phyloP scores from a whole-genome alignment of 1,140 invertebrate species.

The Drosophila suzukii region DNA sequence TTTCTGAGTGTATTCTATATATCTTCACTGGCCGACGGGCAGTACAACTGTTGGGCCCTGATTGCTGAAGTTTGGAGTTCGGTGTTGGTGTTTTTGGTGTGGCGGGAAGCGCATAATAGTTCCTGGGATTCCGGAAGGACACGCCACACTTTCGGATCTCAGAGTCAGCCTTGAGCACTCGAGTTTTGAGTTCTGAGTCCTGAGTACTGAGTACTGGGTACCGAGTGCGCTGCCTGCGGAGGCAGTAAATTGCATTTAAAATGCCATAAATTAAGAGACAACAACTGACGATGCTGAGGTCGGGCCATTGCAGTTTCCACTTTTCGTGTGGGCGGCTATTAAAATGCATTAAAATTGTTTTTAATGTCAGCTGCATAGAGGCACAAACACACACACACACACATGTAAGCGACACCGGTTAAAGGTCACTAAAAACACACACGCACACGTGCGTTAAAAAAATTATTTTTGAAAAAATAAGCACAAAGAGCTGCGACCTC shows the following conservation, averaged over 20 bases:
- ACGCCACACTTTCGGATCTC: constrained; percentile 23
- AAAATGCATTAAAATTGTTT: constrained; percentile 77
- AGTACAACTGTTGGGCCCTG: constrained; percentile 24
- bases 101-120: constrained; percentile 40
- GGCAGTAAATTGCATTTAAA: constrained; percentile 77
- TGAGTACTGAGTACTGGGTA: background rate
- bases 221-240: constrained; percentile 20
- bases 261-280: constrained; percentile 78
- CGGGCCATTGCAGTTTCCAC: constrained; percentile 11
- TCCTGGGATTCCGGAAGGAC: constrained; percentile 22
- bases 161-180: constrained; percentile 15
- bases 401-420: constrained; percentile 1
- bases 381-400: constrained; percentile 9
- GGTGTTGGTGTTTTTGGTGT: constrained; percentile 14
- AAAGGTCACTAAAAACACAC: constrained; percentile 22
- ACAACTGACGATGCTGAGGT: constrained; percentile 36
- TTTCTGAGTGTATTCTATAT: too few species aligned
- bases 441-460: constrained; percentile 24
- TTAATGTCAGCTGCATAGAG: constrained; percentile 49
- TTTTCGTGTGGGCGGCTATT: constrained; percentile 44
- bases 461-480: constrained; percentile 23
- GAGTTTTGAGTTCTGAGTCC: constrained; percentile 1
- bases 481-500: constrained; percentile 14
- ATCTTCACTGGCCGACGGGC: background rate
- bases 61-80: constrained; percentile 46